Evolutionary conservation across 2,113 vertebrate species (phyloP).

Genomic region (Coturnix japonica): DNA sequence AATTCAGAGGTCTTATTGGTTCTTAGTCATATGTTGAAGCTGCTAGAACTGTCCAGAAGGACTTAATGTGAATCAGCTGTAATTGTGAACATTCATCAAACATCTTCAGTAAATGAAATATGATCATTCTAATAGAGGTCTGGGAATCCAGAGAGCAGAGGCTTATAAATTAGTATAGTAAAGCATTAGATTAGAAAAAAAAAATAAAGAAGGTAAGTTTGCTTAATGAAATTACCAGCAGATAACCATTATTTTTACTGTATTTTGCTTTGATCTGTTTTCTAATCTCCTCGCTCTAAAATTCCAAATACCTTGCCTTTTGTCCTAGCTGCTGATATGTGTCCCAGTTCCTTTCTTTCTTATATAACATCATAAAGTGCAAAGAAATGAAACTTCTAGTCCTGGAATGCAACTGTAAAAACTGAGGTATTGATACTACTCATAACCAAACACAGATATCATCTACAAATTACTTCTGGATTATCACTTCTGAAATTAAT

Average conservation of each 20-base stretch:
- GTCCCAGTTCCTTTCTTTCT: neutral
- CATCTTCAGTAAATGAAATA: neutral
- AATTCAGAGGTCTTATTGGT: neutral
- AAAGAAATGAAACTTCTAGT: slow-evolving; percentile 2
- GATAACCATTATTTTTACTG: neutral
- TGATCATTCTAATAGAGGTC: neutral
- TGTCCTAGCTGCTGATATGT: neutral
- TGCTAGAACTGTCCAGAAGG: neutral
- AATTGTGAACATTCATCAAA: neutral
- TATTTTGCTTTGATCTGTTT: neutral
- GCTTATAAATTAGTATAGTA: neutral
- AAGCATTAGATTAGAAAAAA: neutral
- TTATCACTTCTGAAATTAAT: slow-evolving; percentile 9
- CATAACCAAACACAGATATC: neutral
- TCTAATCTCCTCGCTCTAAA: neutral
- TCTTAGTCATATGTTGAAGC: neutral
- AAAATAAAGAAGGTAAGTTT: neutral
- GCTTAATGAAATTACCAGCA: neutral
- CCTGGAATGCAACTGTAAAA: slow-evolving; percentile 30
- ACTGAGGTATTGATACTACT: slow-evolving; percentile 3
- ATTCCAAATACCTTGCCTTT: neutral
- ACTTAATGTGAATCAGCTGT: neutral
- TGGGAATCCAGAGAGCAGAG: neutral
- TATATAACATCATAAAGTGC: neutral
- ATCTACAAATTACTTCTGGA: neutral